These are phyloP conservation scores for Mechanitis mazaeus DNA, from an alignment of 2,888 invertebrate genomes.

Conservation along the genomic window DNA sequence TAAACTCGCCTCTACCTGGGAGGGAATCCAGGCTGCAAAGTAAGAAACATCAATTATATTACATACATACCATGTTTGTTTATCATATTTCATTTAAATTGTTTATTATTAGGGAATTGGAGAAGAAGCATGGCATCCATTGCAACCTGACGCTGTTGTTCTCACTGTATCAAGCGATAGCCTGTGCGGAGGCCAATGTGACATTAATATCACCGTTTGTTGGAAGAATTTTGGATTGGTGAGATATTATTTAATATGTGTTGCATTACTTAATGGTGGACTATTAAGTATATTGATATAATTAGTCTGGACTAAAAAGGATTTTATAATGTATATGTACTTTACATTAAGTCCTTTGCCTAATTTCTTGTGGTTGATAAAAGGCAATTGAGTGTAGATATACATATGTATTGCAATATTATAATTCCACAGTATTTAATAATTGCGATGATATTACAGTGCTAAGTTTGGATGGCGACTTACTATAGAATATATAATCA, in stretches of 20 bases:
- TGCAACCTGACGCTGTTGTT: constrained; percentile 98
- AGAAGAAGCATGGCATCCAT: constrained; percentile 94
- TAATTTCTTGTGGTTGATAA: too few relatives aligned
- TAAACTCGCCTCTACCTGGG: constrained; percentile 99
- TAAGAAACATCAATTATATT: constrained; percentile 52
- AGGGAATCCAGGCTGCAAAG: constrained; percentile 98
- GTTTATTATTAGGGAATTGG: constrained; percentile 81
- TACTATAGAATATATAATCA: too few relatives aligned
- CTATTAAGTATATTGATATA: background rate
- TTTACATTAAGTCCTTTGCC: too few relatives aligned
- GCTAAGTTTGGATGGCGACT: too few relatives aligned
- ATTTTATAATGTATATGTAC: too few relatives aligned
- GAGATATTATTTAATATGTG: constrained; percentile 33
- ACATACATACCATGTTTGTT: background rate
- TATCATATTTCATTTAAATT: background rate
- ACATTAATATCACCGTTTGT: constrained; percentile 99
- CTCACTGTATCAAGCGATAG: constrained; percentile 96
- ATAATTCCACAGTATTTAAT: too few relatives aligned
- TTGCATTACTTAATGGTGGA: constrained; percentile 6
- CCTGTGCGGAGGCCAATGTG: constrained; percentile 98
- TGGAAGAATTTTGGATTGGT: constrained; percentile 98
- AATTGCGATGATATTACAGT: too few relatives aligned
- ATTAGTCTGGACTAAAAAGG: too few relatives aligned
- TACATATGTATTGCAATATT: too few relatives aligned
- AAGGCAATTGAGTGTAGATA: too few relatives aligned